These are phyloP conservation scores for Diadumene lineata DNA, from an alignment of 92 coral and sea anemone species.

Conservation along the genomic window DNA sequence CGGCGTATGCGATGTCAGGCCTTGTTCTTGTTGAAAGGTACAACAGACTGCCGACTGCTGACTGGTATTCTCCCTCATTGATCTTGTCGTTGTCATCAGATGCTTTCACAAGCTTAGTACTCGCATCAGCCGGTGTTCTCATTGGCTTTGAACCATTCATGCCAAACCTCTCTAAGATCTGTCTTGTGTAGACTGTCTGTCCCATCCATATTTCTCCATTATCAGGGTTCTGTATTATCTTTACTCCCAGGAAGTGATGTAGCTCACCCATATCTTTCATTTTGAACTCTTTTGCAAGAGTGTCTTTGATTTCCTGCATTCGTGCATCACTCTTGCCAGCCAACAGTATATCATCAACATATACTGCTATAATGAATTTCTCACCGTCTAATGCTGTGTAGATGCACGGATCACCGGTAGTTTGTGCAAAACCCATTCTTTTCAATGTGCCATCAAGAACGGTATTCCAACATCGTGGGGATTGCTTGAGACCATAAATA, in stretches of 20 bases:
- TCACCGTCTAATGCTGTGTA: slow-evolving; percentile 47
- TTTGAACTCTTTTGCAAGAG: slow-evolving; percentile 35
- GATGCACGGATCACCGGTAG: too few relatives aligned
- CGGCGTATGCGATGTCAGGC: slow-evolving; percentile 44
- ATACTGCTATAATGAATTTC: slow-evolving; percentile 40
- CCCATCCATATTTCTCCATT: slow-evolving; percentile 54
- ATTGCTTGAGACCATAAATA: too few relatives aligned
- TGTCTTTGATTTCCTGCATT: slow-evolving; percentile 42
- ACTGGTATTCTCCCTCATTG: slow-evolving; percentile 30
- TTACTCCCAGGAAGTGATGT: slow-evolving; percentile 46
- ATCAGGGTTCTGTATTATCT: slow-evolving; percentile 28
- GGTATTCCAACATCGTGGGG: slow-evolving; percentile 56
- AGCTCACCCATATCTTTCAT: slow-evolving; percentile 45
- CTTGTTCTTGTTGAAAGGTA: slow-evolving; percentile 33
- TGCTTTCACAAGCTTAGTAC: slow-evolving; percentile 52
- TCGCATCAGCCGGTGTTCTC: slow-evolving; percentile 55
- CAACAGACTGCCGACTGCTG: slow-evolving; percentile 39
- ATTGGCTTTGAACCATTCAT: slow-evolving; percentile 53
- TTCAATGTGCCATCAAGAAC: too few relatives aligned
- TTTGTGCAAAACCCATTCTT: too few relatives aligned
- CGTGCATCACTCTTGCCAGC: slow-evolving; percentile 40
- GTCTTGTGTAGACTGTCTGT: slow-evolving; percentile 39
- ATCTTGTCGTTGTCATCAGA: slow-evolving; percentile 32
- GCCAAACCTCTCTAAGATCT: slow-evolving; percentile 22
- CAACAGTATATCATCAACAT: slow-evolving; percentile 46